Evolutionary conservation across 2,113 vertebrate genomes (phyloP).

Genomic region (Oreotrochilus melanogaster): DNA sequence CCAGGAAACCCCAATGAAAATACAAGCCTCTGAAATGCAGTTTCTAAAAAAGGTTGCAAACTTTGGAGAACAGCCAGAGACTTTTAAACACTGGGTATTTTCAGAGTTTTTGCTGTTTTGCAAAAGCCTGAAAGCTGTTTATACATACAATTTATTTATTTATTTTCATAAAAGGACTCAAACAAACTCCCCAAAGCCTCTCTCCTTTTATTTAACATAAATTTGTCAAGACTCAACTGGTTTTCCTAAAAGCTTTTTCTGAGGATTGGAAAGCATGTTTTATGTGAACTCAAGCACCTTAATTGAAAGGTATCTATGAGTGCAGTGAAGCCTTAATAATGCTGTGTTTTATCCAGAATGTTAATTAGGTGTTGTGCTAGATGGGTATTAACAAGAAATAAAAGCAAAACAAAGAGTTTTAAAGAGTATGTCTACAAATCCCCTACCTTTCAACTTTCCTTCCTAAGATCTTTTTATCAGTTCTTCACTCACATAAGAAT

Average conservation of each 20-base stretch:
- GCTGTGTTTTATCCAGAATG: not conserved
- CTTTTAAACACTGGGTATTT: not conserved
- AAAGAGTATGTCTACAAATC: not conserved
- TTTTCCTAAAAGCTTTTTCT: conserved; percentile 17
- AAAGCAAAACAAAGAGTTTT: conserved; percentile 12
- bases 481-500: not conserved
- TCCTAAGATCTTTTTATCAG: conserved; percentile 19
- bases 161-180: not conserved
- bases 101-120: not conserved
- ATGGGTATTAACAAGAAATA: conserved; percentile 23
- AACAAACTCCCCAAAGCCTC: not conserved
- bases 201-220: not conserved
- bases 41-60: not conserved
- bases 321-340: conserved; percentile 17
- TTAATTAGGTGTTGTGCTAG: conserved; percentile 19
- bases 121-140: not conserved
- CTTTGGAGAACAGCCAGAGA: not conserved
- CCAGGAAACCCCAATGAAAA: not conserved
- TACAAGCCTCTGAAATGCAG: not conserved
- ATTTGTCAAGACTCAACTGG: not conserved
- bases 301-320: conserved; percentile 49
- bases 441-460: conserved; percentile 15
- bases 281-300: conserved; percentile 25
- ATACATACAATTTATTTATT: not conserved
- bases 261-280: not conserved